A percentile compares a stretch with the other conserved stretches of the same genome.
Evolutionary conservation across 2,888 invertebrate species (phyloP).

Genomic region (Clanis bilineata): DNA sequence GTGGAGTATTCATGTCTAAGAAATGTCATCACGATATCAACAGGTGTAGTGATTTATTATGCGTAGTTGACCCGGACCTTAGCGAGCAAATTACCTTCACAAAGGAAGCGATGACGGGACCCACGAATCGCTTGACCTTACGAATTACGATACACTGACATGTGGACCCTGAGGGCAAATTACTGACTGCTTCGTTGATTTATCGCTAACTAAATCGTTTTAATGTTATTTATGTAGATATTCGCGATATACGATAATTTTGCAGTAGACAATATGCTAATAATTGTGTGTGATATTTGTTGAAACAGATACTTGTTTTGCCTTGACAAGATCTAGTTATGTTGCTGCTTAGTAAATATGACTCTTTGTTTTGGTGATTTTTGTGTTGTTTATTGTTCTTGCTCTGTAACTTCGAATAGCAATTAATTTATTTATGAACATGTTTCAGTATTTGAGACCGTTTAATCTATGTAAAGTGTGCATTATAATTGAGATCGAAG

Average conservation of each 20-base stretch:
- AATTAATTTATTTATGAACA: too few species aligned
- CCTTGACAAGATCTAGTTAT: not conserved
- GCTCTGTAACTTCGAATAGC: too few species aligned
- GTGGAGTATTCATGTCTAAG: slow-evolving; percentile 15
- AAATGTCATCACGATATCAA: slow-evolving; percentile 29
- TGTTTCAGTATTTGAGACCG: too few species aligned
- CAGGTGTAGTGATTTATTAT: slow-evolving; percentile 34
- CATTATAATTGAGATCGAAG: too few species aligned
- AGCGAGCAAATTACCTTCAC: slow-evolving; percentile 50
- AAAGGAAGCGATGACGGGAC: slow-evolving; percentile 63
- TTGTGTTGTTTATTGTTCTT: too few species aligned
- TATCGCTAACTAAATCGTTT: not conserved
- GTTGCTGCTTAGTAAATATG: too few species aligned
- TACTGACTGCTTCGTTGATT: slow-evolving; percentile 6
- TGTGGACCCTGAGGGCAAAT: slow-evolving; percentile 4
- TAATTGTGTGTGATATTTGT: not conserved
- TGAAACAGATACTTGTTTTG: too few species aligned
- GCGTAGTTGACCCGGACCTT: slow-evolving; percentile 56
- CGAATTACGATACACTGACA: slow-evolving; percentile 35
- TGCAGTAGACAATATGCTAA: not conserved
- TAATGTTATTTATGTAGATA: not conserved
- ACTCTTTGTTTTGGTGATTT: too few species aligned
- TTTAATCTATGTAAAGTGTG: too few species aligned
- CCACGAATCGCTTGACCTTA: slow-evolving; percentile 52
- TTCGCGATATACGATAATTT: not conserved